A percentile compares a stretch with the other conserved stretches of the same genome.
phyloP scores from a whole-genome alignment of 2,888 invertebrate genomes.

The Clunio marinus region DNA sequence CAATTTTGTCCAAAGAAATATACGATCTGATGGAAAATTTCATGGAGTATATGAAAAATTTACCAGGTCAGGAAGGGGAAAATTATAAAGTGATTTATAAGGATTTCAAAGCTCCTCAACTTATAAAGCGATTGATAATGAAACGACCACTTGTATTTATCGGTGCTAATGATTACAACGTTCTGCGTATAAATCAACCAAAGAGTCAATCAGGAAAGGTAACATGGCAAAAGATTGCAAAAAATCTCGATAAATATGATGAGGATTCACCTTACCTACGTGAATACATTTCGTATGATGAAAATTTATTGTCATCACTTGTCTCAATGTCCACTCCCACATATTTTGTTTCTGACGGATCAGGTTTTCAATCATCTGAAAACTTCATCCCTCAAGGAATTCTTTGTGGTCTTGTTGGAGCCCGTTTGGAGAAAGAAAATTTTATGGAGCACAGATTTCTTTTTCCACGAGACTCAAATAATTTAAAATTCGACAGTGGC shows the following conservation, averaged over 20 bases:
- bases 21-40: not conserved
- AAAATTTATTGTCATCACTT: not conserved
- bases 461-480: not conserved
- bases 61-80: not conserved
- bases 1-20: not conserved
- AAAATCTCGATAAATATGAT: not conserved
- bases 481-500: not conserved
- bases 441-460: conserved; percentile 2
- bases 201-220: not conserved
- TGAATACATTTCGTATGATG: not conserved
- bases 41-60: not conserved
- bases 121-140: not conserved
- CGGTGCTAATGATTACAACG: not conserved
- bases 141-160: not conserved
- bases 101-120: not conserved
- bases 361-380: not conserved
- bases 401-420: conserved; percentile 12
- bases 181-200: not conserved
- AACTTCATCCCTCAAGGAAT: not conserved
- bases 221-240: not conserved
- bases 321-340: not conserved
- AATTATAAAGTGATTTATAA: not conserved
- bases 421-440: not conserved
- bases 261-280: not conserved
- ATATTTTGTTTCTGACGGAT: not conserved